Evolutionary conservation across 2,113 vertebrate genomes (phyloP), one percentile per base, ranked within the genome.

Genomic region (Alectura lathami): DNA sequence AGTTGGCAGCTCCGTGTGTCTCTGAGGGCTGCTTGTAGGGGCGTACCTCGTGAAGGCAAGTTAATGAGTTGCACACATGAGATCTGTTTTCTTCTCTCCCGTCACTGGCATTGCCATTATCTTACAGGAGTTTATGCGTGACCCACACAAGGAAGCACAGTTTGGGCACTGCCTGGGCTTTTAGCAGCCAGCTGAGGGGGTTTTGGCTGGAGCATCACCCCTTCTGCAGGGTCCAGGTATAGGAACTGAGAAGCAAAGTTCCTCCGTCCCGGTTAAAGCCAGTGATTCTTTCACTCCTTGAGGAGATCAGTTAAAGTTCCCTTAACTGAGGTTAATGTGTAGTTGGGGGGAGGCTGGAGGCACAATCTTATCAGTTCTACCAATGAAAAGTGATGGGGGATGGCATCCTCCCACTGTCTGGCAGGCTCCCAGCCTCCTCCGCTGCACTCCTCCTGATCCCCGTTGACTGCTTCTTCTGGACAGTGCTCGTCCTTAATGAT

Each of bases 71-170:
- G 24, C 11, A 2, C 1, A 36, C 9, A 0, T 23, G 75, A 68
- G 24, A 27, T 53, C 21, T 2, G 6, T 22, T 57, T 59, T 38
- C 36, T 11, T 57, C 20, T 45, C 6, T 70, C 60, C 73, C 36
- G 5, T 23, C 45, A 1, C 40, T 24, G 50, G 17, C 0, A 0
- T 36, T 30, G 23, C 36, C 9, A 0, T 13, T 3, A 29, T 47
- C 59, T n/a, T 23, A 2, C 34, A 45, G 24, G 27, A 38, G 10
- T 59, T 48, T 17, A 13, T 16, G 9, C 3, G 1, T n/a, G 23
- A 7, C 18, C 11, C 0, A 0, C 26, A 0, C 0, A 1, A 18
- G 24, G 27, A 34, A 11, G 2, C 1, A 0, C 9, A 0, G 42
- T 36, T 8, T 4, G n/a, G 42, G 5, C 11, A 0, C 11, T 13